Evolutionary conservation across 2,888 invertebrate species (phyloP), one percentile per base, ranked within the genome.

Genomic region (Odontocolon sp.): DNA sequence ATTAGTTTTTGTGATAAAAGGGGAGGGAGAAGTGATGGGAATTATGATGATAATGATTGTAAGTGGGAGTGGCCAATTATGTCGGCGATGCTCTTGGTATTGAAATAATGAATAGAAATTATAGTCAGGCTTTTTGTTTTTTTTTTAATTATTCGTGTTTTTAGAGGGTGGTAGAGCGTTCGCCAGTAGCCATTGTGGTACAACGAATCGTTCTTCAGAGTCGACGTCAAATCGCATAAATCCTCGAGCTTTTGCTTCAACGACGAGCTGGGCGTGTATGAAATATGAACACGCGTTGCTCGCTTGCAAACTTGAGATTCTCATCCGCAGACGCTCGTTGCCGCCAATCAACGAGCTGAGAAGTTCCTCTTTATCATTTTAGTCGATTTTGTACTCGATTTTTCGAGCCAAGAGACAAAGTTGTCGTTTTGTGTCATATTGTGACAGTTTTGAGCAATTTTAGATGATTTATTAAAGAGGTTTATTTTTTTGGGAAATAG

Each of bases 111-210:
- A n/a, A n/a, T n/a, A 6, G 28, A 6, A 50, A 2, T 26, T 16
- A 67, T 42, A 18, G 28, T 26, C 31, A 56, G 9, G 36, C 42
- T 11, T 54, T 67, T 8, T 21, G 66, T n/a, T n/a, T n/a, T n/a
- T n/a, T n/a, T n/a, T n/a, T n/a, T n/a, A n/a, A n/a, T n/a, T n/a
- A n/a, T n/a, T n/a, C n/a, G n/a, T n/a, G n/a, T n/a, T n/a, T n/a
- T n/a, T n/a, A n/a, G n/a, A n/a, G n/a, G n/a, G n/a, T n/a, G n/a
- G n/a, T n/a, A n/a, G n/a, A n/a, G n/a, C n/a, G n/a, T 23, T 54
- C 26, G 45, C 68, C 81, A 78, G 84, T 81, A 81, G 82, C 80
- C 82, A 85, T 84, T 83, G 82, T 83, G 78, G 76, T 75, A 42
- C 52, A 26, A 52, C 31, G 42, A 33, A 31, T 21, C 1, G 8